Conservation (phyloP, 2,888 invertebrate genomes). For the Eristalis pertinax region DNA sequence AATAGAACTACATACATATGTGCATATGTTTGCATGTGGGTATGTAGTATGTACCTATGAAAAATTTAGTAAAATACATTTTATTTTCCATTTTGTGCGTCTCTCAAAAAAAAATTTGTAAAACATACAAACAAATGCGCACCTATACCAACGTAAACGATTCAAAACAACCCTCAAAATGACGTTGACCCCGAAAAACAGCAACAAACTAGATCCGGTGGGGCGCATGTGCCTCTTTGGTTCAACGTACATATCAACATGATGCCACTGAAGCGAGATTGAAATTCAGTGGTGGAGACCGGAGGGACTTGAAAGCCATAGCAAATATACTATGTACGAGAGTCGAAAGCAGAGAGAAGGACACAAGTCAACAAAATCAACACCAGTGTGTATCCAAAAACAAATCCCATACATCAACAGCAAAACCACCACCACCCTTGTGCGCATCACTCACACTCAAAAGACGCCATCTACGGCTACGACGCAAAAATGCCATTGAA, state of each 20-base stretch:
- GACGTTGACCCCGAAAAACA: conserved; percentile 79
- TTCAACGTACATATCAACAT: conserved; percentile 63
- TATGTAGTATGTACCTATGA: neutral
- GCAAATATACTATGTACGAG: neutral
- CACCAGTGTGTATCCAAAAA: conserved; percentile 5
- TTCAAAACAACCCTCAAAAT: conserved; percentile 78
- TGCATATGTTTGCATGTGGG: neutral
- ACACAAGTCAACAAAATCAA: conserved; percentile 8
- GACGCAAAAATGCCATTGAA: conserved; percentile 69
- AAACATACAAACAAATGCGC: neutral
- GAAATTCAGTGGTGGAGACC: conserved; percentile 21
- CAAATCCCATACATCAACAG: neutral
- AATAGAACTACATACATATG: neutral
- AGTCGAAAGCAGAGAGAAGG: neutral
- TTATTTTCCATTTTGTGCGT: conserved; percentile 9
- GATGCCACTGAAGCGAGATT: conserved; percentile 38
- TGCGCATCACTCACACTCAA: conserved; percentile 34
- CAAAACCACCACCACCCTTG: conserved; percentile 45
- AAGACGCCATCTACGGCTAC: conserved; percentile 23
- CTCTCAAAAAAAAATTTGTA: conserved; percentile 18
- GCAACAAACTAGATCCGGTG: conserved; percentile 71
- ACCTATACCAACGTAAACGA: conserved; percentile 40
- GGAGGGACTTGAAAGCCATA: conserved; percentile 17
- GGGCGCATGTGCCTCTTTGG: conserved; percentile 69
- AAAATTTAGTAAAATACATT: conserved; percentile 2